Evolutionary conservation across 2,113 vertebrate genomes (phyloP).

Genomic region (Jacana jacana): DNA sequence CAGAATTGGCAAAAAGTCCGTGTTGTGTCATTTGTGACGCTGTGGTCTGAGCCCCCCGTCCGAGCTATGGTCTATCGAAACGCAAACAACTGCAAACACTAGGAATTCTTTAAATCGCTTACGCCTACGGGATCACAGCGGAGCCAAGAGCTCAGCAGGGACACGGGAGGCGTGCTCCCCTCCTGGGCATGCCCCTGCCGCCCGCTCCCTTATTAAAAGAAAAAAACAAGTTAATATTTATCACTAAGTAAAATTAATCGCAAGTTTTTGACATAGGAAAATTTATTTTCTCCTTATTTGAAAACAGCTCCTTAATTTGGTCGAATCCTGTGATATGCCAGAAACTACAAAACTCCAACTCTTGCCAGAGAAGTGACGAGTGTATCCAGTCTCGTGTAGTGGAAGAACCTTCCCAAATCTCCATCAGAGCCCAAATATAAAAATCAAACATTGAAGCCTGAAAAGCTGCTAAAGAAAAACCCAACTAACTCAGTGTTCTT

Average conservation of each 20-base stretch:
- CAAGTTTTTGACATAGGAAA: conserved; percentile 69
- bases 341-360: conserved; percentile 71
- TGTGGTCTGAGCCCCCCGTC: conserved; percentile 29
- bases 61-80: conserved; percentile 62
- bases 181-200: too few species aligned
- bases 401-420: conserved; percentile 75
- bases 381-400: conserved; percentile 60
- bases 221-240: conserved; percentile 61
- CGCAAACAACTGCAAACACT: conserved; percentile 68
- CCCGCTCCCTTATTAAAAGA: conserved; percentile 59
- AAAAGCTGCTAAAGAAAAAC: conserved; percentile 69
- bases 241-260: conserved; percentile 72
- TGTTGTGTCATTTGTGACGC: conserved; percentile 24
- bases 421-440: conserved; percentile 70
- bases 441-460: conserved; percentile 71
- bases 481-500: conserved; percentile 66
- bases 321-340: conserved; percentile 73
- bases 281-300: conserved; percentile 58
- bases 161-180: too few species aligned
- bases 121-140: too few species aligned
- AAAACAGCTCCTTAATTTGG: conserved; percentile 72
- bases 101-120: conserved; percentile 68
- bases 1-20: conserved; percentile 53
- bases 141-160: too few species aligned
- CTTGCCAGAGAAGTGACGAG: conserved; percentile 54